phyloP scores from a whole-genome alignment of 1,140 invertebrate species.

The Pseudomyrmex sp. region DNA sequence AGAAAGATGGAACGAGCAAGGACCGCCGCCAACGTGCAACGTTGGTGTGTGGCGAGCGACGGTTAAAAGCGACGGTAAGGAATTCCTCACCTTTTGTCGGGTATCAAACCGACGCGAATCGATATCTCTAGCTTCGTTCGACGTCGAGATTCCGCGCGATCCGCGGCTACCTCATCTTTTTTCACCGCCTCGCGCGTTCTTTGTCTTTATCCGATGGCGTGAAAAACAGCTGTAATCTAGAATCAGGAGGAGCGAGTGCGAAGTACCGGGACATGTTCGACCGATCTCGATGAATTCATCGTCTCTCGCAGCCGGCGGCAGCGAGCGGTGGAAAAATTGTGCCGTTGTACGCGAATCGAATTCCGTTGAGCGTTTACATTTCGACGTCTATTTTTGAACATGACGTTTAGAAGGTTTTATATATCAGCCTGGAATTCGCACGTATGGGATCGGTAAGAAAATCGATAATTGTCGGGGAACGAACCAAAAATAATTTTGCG shows the following conservation, averaged over 20 bases:
- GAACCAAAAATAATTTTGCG: neutral
- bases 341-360: slow-evolving; percentile 50
- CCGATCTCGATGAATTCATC: slow-evolving; percentile 57
- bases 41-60: slow-evolving; percentile 7
- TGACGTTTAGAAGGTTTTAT: slow-evolving; percentile 26
- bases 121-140: slow-evolving; percentile 75
- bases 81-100: slow-evolving; percentile 76
- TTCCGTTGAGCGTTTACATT: slow-evolving; percentile 60
- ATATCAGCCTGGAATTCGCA: neutral
- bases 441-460: slow-evolving; percentile 1
- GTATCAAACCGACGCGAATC: slow-evolving; percentile 66
- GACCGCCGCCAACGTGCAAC: neutral
- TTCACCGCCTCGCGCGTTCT: slow-evolving; percentile 18
- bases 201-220: slow-evolving; percentile 24
- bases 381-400: slow-evolving; percentile 55
- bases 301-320: neutral
- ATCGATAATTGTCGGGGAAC: neutral
- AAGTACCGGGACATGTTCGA: slow-evolving; percentile 23
- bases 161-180: slow-evolving; percentile 50
- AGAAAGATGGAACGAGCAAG: slow-evolving; percentile 36
- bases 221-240: slow-evolving; percentile 42
- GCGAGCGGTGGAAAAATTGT: slow-evolving; percentile 48
- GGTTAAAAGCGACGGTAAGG: slow-evolving; percentile 68
- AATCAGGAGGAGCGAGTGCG: neutral
- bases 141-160: slow-evolving; percentile 73